Evolutionary conservation across 2,113 vertebrate species (phyloP).

Genomic region (Lates calcarifer): DNA sequence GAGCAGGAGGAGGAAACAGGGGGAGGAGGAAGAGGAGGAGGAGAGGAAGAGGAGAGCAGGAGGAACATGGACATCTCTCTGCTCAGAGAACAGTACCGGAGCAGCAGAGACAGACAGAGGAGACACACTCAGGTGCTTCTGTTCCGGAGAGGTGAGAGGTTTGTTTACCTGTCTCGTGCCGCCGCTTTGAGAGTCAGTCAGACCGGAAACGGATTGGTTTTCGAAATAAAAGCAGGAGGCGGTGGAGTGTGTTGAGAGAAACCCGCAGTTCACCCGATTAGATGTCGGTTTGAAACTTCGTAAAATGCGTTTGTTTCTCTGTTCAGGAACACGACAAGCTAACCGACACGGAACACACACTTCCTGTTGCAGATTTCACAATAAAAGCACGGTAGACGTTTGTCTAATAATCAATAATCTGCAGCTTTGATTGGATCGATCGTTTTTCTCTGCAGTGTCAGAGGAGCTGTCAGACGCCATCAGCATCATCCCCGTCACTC

Average conservation of each 20-base stretch:
- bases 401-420: no score
- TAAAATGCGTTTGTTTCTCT: neutral
- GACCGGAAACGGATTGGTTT: neutral
- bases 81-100: constrained; percentile 86
- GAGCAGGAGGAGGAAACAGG: constrained; percentile 58
- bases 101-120: constrained; percentile 83
- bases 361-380: neutral
- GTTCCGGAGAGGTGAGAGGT: constrained; percentile 84
- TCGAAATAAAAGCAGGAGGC: neutral
- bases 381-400: neutral
- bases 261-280: neutral
- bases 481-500: constrained; percentile 44
- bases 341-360: neutral
- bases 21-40: constrained; percentile 45
- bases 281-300: neutral
- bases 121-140: constrained; percentile 82
- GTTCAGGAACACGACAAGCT: neutral
- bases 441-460: constrained; percentile 21
- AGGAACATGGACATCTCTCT: constrained; percentile 85
- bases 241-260: neutral
- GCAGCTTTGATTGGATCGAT: no score
- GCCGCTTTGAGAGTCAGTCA: no score
- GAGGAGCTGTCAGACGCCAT: neutral
- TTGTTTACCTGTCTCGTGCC: neutral
- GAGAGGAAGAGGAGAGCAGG: constrained; percentile 54